Evolutionary conservation across 2,797 vertebrate genomes (phyloP), one percentile per base, ranked within the genome.

Genomic region (Cyclura pinguis): DNA sequence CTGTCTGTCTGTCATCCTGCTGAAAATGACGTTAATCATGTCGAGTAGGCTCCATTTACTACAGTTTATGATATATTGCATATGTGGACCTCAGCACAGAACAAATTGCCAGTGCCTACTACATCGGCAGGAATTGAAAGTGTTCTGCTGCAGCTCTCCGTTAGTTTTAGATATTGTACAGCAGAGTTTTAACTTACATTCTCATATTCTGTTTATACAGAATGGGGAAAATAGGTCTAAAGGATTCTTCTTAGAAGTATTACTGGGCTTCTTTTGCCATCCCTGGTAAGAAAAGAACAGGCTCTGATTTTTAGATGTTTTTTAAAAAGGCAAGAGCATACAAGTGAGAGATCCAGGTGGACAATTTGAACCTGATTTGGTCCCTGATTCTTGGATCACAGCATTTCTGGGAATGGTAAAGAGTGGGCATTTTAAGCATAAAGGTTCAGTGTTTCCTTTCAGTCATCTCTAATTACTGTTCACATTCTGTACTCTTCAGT

Each of bases 381-480:
- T 87, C 24, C 80, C 72, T 42, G 35, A 76, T 76, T 78, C 67
- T 62, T 87, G 42, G 32, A 83, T 82, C 55, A 22, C 9, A 55
- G 16, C 8, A 73, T 69, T 83, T 73, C 42, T 76, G 69, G 67
- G 80, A 90, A 83, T 83, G 50, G 47, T 35, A 62, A 73, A 90
- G 83, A 50, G n/a, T n/a, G 32, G 35, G 69, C 69, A 76, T 42
- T 50, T 38, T 76, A 67, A 52, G 59, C 35, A 38, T 82, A 76
- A 76, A 50, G 20, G 18, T 83, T 86, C n/a, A 67, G 42, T 74
- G 59, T 52, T 82, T 62, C 78, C 42, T 1, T 85, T 73, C 57
- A 12, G 62, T 72, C 64, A 85, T 35, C 47, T 85, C 50, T 90
- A 85, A 85, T 90, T 85, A 85, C 80, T n/a, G 38, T 90, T 80